Evolutionary conservation across 2,797 vertebrate genomes (phyloP), one percentile per base, ranked within the genome.

Genomic region (Tangara arthus): DNA sequence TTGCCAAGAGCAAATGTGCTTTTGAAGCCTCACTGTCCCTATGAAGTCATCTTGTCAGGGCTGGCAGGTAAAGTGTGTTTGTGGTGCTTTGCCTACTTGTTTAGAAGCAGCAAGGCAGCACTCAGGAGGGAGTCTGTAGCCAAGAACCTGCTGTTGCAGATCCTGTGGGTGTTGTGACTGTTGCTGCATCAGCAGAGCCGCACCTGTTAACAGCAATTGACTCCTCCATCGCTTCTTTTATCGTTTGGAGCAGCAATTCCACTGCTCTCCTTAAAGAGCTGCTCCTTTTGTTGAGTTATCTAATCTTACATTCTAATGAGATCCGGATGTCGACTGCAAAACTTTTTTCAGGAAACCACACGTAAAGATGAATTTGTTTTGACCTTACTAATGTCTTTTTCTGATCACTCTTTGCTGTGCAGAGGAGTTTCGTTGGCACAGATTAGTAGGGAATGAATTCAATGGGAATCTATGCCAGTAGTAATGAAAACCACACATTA

Each of bases 161-260:
- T 89, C 91, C 81, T 95, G 73, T 84, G 95, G 70, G 78, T 95
- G 79, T 84, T 94, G 90, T 80, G 80, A 39, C 78, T 92, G 75
- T 70, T 96, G 86, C 94, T 94, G 77, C 78, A 85, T 97, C 96
- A 96, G 95, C 96, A 97, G 85, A 92, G 89, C 64, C 42, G 9
- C 89, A 87, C 95, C 95, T 94, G 91, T 89, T 94, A 88, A 66
- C 44, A 95, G 89, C 68, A 95, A 68, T 65, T 91, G 91, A 91
- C 81, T 61, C 39, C 84, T 93, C 87, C 94, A 92, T 86, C 44
- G 79, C 76, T 69, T 49, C 63, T 75, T 69, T 85, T 92, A 78
- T 89, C 69, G 65, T 94, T 77, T 92, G 69, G 50, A 87, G 66
- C 59, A 68, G 75, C 72, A 89, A 72, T 94, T 95, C 92, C 86